These are phyloP conservation scores for Epinotia nisella DNA, from an alignment of 2,888 invertebrate genomes.

Conservation along the genomic window DNA sequence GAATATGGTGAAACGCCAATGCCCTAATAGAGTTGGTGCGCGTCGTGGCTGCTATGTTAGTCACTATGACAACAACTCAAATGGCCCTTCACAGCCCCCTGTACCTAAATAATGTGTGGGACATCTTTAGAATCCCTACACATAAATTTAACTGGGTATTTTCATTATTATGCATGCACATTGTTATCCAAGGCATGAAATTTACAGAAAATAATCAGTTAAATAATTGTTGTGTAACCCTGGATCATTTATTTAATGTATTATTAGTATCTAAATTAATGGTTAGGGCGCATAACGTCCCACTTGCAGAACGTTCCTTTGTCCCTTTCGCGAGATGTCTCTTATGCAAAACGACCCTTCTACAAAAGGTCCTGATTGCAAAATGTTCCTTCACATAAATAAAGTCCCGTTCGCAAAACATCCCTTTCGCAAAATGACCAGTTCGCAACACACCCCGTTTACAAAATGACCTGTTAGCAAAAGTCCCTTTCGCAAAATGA, in stretches of 20 bases:
- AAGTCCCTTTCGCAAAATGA: no score
- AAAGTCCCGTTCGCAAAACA: no score
- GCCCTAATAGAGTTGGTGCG: slow-evolving; percentile 55
- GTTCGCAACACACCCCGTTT: no score
- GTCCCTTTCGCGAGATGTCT: no score
- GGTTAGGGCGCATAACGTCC: no score
- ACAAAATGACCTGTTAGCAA: no score
- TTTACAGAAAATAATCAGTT: slow-evolving; percentile 3
- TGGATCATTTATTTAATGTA: slow-evolving; percentile 12
- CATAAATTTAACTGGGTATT: neutral
- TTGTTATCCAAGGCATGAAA: neutral
- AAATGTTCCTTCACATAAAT: no score
- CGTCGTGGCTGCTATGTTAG: slow-evolving; percentile 57
- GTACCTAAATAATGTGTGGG: slow-evolving; percentile 46
- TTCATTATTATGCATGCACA: neutral
- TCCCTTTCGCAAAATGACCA: no score
- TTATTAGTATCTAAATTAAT: slow-evolving; percentile 21
- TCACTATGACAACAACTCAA: slow-evolving; percentile 55
- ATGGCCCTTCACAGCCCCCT: slow-evolving; percentile 54
- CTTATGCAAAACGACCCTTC: no score
- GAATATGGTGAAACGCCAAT: slow-evolving; percentile 70
- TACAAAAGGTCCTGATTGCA: no score
- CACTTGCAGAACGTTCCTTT: no score
- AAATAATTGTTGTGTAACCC: slow-evolving; percentile 8
- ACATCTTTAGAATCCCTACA: slow-evolving; percentile 11